Evolutionary conservation across 2,113 vertebrate species (phyloP), one percentile per base, ranked within the genome.

Genomic region (Corythornis vintsioides): DNA sequence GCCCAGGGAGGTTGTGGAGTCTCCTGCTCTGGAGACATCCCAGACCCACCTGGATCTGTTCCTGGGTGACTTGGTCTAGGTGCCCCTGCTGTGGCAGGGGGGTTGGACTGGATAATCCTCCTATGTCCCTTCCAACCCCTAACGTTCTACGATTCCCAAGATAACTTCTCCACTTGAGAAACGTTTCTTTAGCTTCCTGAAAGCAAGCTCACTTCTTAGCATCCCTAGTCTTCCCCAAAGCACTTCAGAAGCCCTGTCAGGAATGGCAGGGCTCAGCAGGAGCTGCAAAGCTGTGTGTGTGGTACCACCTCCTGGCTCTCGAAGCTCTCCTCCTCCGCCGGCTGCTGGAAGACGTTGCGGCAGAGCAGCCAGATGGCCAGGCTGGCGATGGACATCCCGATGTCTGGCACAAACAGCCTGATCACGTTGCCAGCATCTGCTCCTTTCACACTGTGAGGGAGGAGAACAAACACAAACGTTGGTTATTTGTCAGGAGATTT

Each of bases 381-480:
- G 59, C 99, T 98, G 11, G 97, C 98, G 84, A 98, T 90, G 96
- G 99, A 99, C 99, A 99, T 99, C 86, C 98, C 98, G 12, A 99
- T 99, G 88, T 99, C 99, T 15, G 99, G 99, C 80, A 99, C 97
- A 95, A 99, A 99, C 60, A 99, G 98, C 35, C 99, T 97, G 95
- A 99, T 99, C 71, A 99, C 98, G 74, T 99, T 99, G 70, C 98
- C 98, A 15, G 98, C 98, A 59, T 99, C 99, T 48, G 99, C 98
- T 74, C 98, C 99, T 64, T 98, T 98, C 94, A 99, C 98, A 66
- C 99, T 99, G 96, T 8, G 63, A 83, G 96, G 43, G 89, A 86
- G 84, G 72, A 83, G 61, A 91, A 66, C 4, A 53, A 50, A 69
- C 14, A 42, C n/a, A 93, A 86, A 86, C 13, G 57, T 55, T 89